Conservation (phyloP, 2,797 vertebrate genomes). For the Aquila chrysaetos region DNA sequence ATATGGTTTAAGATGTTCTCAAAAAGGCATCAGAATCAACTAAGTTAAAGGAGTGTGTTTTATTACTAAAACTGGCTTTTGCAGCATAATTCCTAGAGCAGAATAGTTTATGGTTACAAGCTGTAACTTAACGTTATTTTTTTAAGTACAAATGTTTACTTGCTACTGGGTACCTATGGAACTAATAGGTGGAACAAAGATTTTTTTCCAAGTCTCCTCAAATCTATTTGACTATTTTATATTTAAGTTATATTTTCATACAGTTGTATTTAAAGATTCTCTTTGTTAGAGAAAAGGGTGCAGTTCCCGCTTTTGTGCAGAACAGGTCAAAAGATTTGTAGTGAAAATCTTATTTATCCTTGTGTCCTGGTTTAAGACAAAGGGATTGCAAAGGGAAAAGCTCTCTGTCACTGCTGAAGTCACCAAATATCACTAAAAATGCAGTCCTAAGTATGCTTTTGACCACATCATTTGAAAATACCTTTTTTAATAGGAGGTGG, state of each 20-base stretch:
- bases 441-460: not conserved
- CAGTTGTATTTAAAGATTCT: conserved; percentile 78
- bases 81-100: conserved; percentile 73
- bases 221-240: conserved; percentile 79
- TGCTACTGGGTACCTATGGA: conserved; percentile 70
- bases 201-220: conserved; percentile 75
- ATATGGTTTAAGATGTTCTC: conserved; percentile 8
- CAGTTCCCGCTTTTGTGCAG: conserved; percentile 59
- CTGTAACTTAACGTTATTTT: conserved; percentile 74
- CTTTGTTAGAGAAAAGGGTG: conserved; percentile 66
- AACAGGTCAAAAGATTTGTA: conserved; percentile 38
- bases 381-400: conserved; percentile 15
- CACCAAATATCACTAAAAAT: conserved; percentile 7
- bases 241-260: conserved; percentile 86
- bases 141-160: conserved; percentile 75
- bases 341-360: conserved; percentile 1
- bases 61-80: conserved; percentile 75
- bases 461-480: not conserved
- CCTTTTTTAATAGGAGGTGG: not conserved
- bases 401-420: conserved; percentile 20
- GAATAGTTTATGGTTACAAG: conserved; percentile 70
- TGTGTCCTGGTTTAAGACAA: conserved; percentile 5
- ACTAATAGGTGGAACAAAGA: conserved; percentile 73
- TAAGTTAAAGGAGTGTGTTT: conserved; percentile 64
- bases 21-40: conserved; percentile 41